Conservation (phyloP, 2,888 invertebrate genomes). For the Scaptomyza caliginosa region DNA sequence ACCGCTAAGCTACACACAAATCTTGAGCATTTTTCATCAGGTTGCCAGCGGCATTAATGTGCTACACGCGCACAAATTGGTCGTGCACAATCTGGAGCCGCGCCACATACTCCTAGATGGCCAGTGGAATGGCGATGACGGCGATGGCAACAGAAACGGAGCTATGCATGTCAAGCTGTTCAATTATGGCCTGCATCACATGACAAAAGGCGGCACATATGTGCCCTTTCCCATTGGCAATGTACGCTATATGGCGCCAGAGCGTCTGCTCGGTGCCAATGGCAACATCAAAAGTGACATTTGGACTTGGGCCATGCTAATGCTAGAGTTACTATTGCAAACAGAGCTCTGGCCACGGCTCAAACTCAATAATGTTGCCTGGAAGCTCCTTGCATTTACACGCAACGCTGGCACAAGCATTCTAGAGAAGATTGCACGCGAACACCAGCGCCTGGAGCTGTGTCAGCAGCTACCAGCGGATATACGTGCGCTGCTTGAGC, state of each 20-base stretch:
- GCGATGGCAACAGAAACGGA: conserved; percentile 83
- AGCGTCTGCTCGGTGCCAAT: conserved; percentile 88
- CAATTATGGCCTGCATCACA: conserved; percentile 96
- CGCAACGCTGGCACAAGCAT: conserved; percentile 80
- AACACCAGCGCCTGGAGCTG: conserved; percentile 87
- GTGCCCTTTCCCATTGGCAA: conserved; percentile 95
- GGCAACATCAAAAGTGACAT: conserved; percentile 93
- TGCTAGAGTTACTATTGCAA: conserved; percentile 91
- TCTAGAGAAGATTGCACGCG: conserved; percentile 90
- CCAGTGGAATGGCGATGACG: conserved; percentile 73
- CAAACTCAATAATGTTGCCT: conserved; percentile 88
- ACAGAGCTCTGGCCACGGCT: conserved; percentile 87
- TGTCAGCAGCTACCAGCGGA: conserved; percentile 68
- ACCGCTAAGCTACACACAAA: conserved; percentile 82
- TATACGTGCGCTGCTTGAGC: conserved; percentile 86
- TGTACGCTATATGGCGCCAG: conserved; percentile 92
- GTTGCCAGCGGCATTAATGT: conserved; percentile 89
- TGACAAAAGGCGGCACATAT: conserved; percentile 93
- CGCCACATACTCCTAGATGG: conserved; percentile 91
- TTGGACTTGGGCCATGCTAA: conserved; percentile 96
- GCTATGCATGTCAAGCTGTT: conserved; percentile 91
- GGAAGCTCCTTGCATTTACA: conserved; percentile 88
- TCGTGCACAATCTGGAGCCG: conserved; percentile 91
- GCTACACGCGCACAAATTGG: conserved; percentile 89
- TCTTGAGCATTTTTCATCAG: conserved; percentile 89